Base-by-base conservation (phyloP, 1,140 invertebrate genomes). In the Pissodes strobi region DNA sequence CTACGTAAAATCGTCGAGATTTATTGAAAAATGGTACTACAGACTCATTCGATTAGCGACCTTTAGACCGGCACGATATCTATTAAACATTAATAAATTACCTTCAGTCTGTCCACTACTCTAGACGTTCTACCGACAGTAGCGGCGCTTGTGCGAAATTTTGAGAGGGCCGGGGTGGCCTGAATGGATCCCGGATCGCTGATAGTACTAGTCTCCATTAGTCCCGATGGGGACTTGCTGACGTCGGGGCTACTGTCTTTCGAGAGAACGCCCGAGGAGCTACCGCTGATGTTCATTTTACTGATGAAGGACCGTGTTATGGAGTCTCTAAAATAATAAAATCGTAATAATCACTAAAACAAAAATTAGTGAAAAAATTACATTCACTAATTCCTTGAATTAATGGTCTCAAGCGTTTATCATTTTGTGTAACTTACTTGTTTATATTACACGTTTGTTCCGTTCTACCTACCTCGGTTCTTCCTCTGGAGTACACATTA, bases 401-500 rank as follows among this genome's bases (percentile, higher is more conserved):
- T n/a, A n/a, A n/a, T n/a, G n/a, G n/a, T n/a, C n/a, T n/a, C n/a
- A n/a, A n/a, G n/a, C n/a, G n/a, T n/a, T n/a, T n/a, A n/a, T n/a
- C n/a, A n/a, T n/a, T n/a, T n/a, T n/a, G n/a, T n/a, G n/a, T n/a
- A n/a, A n/a, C n/a, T n/a, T n/a, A n/a, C n/a, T n/a, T n/a, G n/a
- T n/a, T n/a, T n/a, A n/a, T n/a, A n/a, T n/a, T n/a, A n/a, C n/a
- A n/a, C n/a, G n/a, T n/a, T n/a, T n/a, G n/a, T n/a, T n/a, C n/a
- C n/a, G n/a, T n/a, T n/a, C n/a, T n/a, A n/a, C n/a, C n/a, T n/a
- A n/a, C 52, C 41, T 76, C 69, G 80, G 77, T 69, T 87, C 85
- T 51, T 87, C 86, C 64, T 86, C 85, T 0, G 85, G 83, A 34
- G 88, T 89, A 37, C 86, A 81, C 71, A 89, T 82, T 72, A 92